Conservation (phyloP, 2,113 vertebrate species). For the Chauna torquata region DNA sequence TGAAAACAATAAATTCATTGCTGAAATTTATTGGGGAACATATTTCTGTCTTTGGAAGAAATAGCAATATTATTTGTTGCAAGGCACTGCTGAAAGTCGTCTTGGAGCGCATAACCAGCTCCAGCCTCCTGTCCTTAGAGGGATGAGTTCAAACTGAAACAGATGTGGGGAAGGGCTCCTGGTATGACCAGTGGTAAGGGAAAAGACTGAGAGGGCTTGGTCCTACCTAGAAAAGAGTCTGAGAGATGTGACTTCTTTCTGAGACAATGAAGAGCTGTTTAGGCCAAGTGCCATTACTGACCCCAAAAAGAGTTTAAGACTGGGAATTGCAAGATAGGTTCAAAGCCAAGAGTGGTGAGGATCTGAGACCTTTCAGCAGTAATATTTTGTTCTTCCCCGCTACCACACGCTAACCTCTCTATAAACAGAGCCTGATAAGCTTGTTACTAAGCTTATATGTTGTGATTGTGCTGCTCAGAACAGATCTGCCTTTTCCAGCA, state of each 20-base stretch:
- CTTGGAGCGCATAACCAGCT: background rate
- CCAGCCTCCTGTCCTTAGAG: background rate
- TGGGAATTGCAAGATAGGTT: background rate
- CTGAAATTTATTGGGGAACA: background rate
- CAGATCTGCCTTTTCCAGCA: background rate
- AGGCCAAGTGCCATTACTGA: background rate
- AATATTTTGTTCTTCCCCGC: background rate
- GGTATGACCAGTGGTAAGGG: background rate
- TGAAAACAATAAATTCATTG: background rate
- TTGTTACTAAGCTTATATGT: rapidly evolving
- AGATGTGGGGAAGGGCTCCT: background rate
- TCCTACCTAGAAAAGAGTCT: background rate
- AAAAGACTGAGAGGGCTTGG: background rate
- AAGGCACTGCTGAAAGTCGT: background rate
- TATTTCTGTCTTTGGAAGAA: background rate
- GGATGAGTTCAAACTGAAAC: background rate
- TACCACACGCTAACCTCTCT: background rate
- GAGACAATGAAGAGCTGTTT: background rate
- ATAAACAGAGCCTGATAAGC: background rate
- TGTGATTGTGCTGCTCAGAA: background rate
- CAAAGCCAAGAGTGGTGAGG: background rate
- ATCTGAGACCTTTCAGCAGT: background rate
- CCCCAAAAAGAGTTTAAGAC: background rate
- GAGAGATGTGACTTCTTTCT: background rate
- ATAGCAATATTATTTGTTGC: background rate